Percentiles rank a stretch among this genome's conserved stretches.
phyloP scores from a whole-genome alignment of 1,140 invertebrate species.

The Schmidtea mediterranea region DNA sequence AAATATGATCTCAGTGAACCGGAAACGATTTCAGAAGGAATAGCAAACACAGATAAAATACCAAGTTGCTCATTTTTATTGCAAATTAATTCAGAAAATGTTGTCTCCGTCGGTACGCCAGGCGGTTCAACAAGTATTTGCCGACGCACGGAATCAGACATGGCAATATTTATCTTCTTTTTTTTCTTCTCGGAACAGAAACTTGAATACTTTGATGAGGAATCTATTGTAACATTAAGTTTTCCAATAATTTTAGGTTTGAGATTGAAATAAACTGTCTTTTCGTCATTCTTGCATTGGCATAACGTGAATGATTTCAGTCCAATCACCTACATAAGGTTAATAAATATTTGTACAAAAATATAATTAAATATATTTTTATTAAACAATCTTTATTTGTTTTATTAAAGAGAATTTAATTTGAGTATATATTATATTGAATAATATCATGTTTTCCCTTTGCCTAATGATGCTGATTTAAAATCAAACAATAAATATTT shows the following conservation, averaged over 20 bases:
- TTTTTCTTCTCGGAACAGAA: neutral
- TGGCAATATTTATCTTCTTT: neutral
- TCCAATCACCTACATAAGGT: no score
- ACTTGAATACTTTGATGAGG: neutral
- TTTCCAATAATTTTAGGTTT: neutral
- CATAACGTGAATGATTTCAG: neutral
- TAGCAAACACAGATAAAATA: no score
- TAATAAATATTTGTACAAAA: no score
- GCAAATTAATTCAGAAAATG: neutral
- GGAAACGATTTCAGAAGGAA: neutral
- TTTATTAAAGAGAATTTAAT: no score
- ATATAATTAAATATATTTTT: no score
- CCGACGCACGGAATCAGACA: neutral
- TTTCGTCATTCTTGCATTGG: neutral
- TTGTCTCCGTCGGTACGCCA: neutral
- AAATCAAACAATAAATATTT: no score
- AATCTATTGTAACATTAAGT: neutral
- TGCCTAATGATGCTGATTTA: no score
- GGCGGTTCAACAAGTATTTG: neutral
- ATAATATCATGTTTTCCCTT: no score
- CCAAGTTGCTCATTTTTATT: neutral
- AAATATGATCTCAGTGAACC: neutral
- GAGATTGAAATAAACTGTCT: neutral
- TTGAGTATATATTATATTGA: no score
- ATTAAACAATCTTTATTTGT: no score